Percentiles rank a stretch among this genome's conserved stretches.
Conservation (phyloP, 53 echinoderm and acorn worm species). For the Astropecten irregularis region DNA sequence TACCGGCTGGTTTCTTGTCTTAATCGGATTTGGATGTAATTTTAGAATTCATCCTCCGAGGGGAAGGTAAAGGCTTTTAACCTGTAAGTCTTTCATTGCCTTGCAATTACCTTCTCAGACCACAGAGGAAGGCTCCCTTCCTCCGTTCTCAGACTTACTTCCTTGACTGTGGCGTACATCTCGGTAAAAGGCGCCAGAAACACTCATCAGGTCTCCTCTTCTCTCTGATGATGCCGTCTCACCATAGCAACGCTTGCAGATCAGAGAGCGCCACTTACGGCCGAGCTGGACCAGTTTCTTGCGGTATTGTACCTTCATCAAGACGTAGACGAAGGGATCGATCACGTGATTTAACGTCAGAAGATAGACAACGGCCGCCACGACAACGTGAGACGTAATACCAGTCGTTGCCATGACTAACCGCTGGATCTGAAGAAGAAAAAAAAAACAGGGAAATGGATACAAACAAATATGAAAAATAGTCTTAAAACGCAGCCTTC, state of each 20-base stretch:
- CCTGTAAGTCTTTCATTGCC: no score
- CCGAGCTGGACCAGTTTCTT: constrained; percentile 5
- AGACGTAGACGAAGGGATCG: constrained; percentile 81
- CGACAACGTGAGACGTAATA: neutral
- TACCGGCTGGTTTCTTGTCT: no score
- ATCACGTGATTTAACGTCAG: constrained; percentile 72
- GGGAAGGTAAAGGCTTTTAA: no score
- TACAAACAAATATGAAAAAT: no score
- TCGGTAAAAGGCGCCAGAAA: neutral
- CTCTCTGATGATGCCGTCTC: neutral
- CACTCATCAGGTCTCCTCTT: neutral
- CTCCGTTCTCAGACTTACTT: constrained; percentile 52
- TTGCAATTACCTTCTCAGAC: constrained; percentile 38
- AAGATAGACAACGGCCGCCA: constrained; percentile 63
- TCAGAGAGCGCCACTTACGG: constrained; percentile 18
- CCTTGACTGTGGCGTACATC: neutral
- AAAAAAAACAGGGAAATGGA: neutral
- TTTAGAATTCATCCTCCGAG: no score
- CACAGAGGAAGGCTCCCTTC: no score
- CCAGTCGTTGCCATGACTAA: constrained; percentile 42
- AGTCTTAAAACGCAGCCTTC: no score
- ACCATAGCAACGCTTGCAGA: constrained; percentile 14
- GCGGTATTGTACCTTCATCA: constrained; percentile 71
- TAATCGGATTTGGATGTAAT: no score
- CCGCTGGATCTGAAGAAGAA: constrained; percentile 49